Base-by-base conservation (phyloP, 2,888 invertebrate genomes). In the Xestia rhomboidea region DNA sequence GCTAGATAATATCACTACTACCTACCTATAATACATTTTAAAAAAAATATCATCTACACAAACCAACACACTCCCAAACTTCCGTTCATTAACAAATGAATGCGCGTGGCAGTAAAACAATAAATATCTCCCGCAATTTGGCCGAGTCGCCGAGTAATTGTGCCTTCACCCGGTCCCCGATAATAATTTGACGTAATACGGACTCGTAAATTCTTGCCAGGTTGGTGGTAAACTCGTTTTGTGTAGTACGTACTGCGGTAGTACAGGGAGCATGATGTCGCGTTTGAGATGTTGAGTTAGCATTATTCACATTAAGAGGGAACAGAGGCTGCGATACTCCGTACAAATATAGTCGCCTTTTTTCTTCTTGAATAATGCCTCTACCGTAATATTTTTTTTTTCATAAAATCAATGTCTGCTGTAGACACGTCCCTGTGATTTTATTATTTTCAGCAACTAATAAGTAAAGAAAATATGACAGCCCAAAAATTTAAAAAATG, bases 141-240 rank as follows among this genome's bases (percentile, higher is more conserved):
- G 90, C 84, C 85, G 83, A 85, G 87, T 89, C 74, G 51, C 77
- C 41, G 67, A 54, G 69, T 84, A 85, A 92, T 91, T 90, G 90
- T 86, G 87, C 83, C 84, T 60, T 62, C 83, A 57, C 72, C 60
- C 70, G 64, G 76, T 75, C 63, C 67, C 89, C 88, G 89, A 92
- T 92, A 89, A 92, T 94, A 94, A 94, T 94, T 93, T 93, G 92
- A 92, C 90, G 89, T 92, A 92, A 93, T 91, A 84, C 87, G 81
- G 87, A 86, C 90, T 92, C 90, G 90, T 92, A 92, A 92, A 93
- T 92, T 90, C 87, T 83, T 91, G 73, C 73, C 71, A 51, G 81
- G 80, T 81, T 76, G 79, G 73, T 84, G 78, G 84, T 72, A 84
- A 86, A 86, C 85, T 67, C 34, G 85, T 86, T 86, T 66, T 27